Conservation (phyloP, 1,140 invertebrate species). For the Papilio aristodemus region DNA sequence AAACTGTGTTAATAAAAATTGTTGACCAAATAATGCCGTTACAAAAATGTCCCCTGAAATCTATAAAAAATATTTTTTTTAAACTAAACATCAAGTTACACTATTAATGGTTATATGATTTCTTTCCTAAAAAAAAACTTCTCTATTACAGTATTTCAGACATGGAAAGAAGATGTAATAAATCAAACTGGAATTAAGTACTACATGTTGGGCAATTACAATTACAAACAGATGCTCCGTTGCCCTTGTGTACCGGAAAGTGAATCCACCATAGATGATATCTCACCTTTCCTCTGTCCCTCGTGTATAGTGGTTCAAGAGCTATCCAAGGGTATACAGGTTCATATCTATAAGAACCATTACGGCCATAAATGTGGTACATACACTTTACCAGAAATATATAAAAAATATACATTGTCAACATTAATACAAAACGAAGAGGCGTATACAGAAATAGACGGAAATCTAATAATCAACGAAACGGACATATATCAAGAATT, state of each 20-base stretch:
- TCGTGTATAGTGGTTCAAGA: slow-evolving; percentile 49
- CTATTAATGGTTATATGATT: neutral
- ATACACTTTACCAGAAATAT: slow-evolving; percentile 43
- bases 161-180: slow-evolving; percentile 56
- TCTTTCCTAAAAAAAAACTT: neutral
- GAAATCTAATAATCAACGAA: slow-evolving; percentile 32
- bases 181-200: slow-evolving; percentile 42
- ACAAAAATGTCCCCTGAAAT: no score
- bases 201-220: slow-evolving; percentile 41
- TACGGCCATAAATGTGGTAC: slow-evolving; percentile 39
- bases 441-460: slow-evolving; percentile 32
- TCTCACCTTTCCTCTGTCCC: slow-evolving; percentile 45
- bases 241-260: slow-evolving; percentile 39
- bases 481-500: slow-evolving; percentile 57
- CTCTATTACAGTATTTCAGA: slow-evolving; percentile 52
- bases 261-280: neutral
- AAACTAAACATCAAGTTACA: no score
- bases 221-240: slow-evolving; percentile 44
- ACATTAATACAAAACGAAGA: slow-evolving; percentile 41
- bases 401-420: slow-evolving; percentile 48
- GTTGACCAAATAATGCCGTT: no score
- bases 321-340: slow-evolving; percentile 55
- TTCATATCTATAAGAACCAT: slow-evolving; percentile 53
- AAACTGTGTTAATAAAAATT: no score
- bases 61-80: no score